phyloP scores from a whole-genome alignment of 2,113 vertebrate species.

The Melanerpes formicivorus region DNA sequence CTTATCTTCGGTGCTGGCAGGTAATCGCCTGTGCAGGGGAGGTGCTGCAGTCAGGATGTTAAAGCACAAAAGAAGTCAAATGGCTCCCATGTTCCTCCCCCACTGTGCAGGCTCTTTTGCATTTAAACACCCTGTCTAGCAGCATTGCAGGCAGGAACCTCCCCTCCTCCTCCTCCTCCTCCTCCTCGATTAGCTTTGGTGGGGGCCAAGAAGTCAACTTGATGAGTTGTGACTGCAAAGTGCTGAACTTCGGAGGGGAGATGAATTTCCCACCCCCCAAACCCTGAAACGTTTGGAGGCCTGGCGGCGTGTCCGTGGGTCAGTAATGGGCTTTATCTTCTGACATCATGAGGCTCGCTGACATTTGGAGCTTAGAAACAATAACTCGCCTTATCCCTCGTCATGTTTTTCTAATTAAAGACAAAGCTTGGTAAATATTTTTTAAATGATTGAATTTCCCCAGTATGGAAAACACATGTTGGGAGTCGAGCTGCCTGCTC shows the following conservation, averaged over 20 bases:
- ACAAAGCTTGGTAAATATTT: constrained; percentile 74
- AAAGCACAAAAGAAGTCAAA: constrained; percentile 35
- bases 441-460: constrained; percentile 73
- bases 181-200: background rate
- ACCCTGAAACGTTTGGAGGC: background rate
- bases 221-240: background rate
- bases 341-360: constrained; percentile 59
- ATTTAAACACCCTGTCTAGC: background rate
- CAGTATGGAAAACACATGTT: constrained; percentile 72
- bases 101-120: background rate
- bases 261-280: background rate
- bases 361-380: constrained; percentile 65
- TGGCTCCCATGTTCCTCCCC: background rate
- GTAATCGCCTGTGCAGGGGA: background rate
- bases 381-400: constrained; percentile 64
- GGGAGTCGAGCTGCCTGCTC: constrained; percentile 46
- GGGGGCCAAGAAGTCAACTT: background rate
- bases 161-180: background rate
- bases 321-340: constrained; percentile 27
- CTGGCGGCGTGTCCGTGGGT: background rate
- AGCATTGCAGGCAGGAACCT: background rate
- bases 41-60: background rate
- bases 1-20: constrained; percentile 27
- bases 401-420: constrained; percentile 75
- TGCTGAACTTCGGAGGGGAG: background rate